Evolutionary conservation across 1,140 invertebrate species (phyloP).

Genomic region (Coelopa frigida): DNA sequence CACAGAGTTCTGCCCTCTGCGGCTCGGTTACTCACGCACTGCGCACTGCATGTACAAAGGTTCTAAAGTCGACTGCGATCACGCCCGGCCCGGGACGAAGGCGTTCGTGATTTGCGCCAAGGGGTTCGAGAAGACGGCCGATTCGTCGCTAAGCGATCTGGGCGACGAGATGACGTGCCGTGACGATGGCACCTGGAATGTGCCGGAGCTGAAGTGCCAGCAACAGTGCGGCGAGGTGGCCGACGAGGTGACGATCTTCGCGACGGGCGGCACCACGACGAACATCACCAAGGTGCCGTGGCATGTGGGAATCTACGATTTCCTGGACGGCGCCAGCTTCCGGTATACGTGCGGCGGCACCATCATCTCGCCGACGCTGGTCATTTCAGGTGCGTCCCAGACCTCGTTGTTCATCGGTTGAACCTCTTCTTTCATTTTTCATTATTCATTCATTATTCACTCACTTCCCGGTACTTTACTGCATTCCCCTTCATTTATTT

Average conservation of each 20-base stretch:
- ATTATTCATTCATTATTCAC: too few relatives aligned
- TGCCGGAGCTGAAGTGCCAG: background rate
- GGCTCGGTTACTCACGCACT: too few relatives aligned
- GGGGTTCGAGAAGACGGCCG: too few relatives aligned
- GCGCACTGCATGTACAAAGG: too few relatives aligned
- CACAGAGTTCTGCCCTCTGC: constrained; percentile 3
- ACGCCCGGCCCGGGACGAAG: too few relatives aligned
- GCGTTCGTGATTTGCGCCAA: too few relatives aligned
- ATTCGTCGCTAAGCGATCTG: too few relatives aligned
- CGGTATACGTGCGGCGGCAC: constrained; percentile 47
- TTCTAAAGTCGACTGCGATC: too few relatives aligned
- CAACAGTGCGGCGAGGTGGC: constrained; percentile 6
- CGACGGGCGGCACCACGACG: background rate
- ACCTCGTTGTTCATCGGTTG: background rate
- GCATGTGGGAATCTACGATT: constrained; percentile 49
- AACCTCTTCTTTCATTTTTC: background rate
- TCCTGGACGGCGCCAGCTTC: constrained; percentile 6
- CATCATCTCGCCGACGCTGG: constrained; percentile 37
- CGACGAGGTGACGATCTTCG: background rate
- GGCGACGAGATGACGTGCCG: too few relatives aligned
- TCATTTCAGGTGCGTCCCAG: constrained; percentile 21
- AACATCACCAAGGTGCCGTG: constrained; percentile 43
- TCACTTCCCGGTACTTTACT: too few relatives aligned
- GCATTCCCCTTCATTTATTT: too few relatives aligned
- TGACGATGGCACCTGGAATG: constrained; percentile 1